Evolutionary conservation across 2,797 vertebrate genomes (phyloP).

Genomic region (Diglossa cyanea): DNA sequence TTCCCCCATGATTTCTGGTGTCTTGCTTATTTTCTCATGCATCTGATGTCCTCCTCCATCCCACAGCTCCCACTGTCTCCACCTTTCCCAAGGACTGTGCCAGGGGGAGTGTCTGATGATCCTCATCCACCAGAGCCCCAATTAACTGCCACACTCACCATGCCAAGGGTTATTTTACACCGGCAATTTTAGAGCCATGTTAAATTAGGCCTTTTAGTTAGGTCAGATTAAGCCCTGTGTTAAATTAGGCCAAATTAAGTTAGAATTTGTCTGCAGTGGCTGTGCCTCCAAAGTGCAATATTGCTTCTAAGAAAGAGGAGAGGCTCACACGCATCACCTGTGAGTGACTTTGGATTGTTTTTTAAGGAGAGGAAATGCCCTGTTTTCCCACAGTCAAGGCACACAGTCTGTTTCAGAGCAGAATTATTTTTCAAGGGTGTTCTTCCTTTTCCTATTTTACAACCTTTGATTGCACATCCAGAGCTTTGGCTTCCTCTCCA

Average conservation of each 20-base stretch:
- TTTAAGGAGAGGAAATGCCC: neutral
- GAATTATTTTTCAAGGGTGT: conserved; percentile 48
- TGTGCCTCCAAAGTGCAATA: neutral
- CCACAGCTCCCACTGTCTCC: neutral
- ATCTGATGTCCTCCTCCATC: neutral
- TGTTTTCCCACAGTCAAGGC: conserved; percentile 25
- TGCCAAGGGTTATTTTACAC: neutral
- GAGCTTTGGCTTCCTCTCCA: conserved; percentile 52
- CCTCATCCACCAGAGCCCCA: neutral
- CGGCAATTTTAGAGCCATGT: neutral
- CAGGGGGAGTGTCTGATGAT: neutral
- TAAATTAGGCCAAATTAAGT: neutral
- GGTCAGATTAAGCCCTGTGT: neutral
- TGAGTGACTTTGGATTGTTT: neutral
- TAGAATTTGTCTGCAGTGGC: neutral
- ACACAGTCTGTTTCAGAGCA: neutral
- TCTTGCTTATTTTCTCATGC: neutral
- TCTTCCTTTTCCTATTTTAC: conserved; percentile 53
- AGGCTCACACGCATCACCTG: neutral
- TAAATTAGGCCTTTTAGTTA: neutral
- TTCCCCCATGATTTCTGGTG: neutral
- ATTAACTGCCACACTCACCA: neutral
- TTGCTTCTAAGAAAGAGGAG: neutral
- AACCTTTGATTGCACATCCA: conserved; percentile 55
- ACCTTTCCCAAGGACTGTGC: neutral